Conservation (phyloP, 92 coral and sea anemone genomes). For the Paramuricea clavata region DNA sequence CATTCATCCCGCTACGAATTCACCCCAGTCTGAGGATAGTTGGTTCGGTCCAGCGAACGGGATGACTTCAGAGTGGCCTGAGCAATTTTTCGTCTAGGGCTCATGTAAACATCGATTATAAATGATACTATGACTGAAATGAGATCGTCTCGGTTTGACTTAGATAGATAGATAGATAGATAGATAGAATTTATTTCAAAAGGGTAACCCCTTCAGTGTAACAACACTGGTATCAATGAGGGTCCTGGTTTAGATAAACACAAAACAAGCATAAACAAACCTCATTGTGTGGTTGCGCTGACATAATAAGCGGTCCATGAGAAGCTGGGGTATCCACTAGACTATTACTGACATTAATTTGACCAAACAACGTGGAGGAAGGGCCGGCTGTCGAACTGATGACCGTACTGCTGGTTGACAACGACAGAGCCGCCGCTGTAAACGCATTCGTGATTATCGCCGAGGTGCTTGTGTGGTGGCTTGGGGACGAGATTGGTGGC, state of each 20-base stretch:
- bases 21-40: no score
- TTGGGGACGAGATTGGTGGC: constrained; percentile 56
- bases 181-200: no score
- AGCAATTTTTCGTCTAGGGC: no score
- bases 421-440: constrained; percentile 51
- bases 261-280: constrained; percentile 21
- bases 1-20: no score
- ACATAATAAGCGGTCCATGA: constrained; percentile 81
- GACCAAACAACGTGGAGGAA: constrained; percentile 71
- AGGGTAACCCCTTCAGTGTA: no score
- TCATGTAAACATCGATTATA: no score
- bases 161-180: no score
- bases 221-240: no score
- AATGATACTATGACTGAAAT: no score
- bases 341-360: constrained; percentile 69
- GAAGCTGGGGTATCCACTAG: constrained; percentile 74
- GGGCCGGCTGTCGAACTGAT: constrained; percentile 61
- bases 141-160: no score
- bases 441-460: constrained; percentile 53
- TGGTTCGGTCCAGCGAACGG: no score
- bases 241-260: not conserved
- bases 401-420: constrained; percentile 60
- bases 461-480: constrained; percentile 49
- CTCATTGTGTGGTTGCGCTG: constrained; percentile 68
- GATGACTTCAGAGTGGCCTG: no score